Evolutionary conservation across 2,797 vertebrate species (phyloP).

Genomic region (Enoplosus armatus): DNA sequence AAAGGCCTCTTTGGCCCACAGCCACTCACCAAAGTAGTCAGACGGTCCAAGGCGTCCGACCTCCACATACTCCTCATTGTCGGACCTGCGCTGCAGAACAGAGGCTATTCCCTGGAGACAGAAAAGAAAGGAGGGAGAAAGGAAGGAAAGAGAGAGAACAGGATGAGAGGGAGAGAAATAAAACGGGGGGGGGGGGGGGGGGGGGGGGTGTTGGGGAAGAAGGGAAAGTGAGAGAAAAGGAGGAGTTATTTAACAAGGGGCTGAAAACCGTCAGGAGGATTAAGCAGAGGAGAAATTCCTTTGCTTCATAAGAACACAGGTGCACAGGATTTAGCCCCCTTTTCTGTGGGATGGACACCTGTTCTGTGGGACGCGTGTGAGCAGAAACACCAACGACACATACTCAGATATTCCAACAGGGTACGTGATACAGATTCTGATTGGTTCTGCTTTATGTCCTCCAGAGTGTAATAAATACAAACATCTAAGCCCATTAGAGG

Average conservation of each 20-base stretch:
- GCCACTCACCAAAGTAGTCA: slow-evolving; percentile 95
- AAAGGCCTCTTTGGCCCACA: not conserved
- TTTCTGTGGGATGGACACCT: slow-evolving; percentile 75
- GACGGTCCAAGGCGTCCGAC: slow-evolving; percentile 96
- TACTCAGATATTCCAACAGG: slow-evolving; percentile 50
- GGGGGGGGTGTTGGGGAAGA: slow-evolving; percentile 1
- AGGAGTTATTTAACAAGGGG: slow-evolving; percentile 55
- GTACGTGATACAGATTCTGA: slow-evolving; percentile 21
- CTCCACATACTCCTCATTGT: slow-evolving; percentile 95
- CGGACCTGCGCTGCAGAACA: slow-evolving; percentile 95
- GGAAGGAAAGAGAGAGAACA: slow-evolving; percentile 27
- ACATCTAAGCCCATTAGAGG: slow-evolving; percentile 51
- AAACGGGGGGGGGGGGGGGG: not conserved
- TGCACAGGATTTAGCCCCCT: slow-evolving; percentile 79
- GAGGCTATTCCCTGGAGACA: slow-evolving; percentile 92
- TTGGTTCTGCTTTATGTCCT: slow-evolving; percentile 60
- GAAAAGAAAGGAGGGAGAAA: slow-evolving; percentile 36
- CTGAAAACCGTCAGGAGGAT: slow-evolving; percentile 79
- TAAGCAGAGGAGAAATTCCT: slow-evolving; percentile 79
- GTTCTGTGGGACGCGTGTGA: slow-evolving; percentile 52
- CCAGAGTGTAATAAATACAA: slow-evolving; percentile 62
- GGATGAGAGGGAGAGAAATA: slow-evolving; percentile 33
- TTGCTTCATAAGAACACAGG: slow-evolving; percentile 79
- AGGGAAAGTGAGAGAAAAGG: slow-evolving; percentile 25
- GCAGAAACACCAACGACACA: slow-evolving; percentile 36